phyloP scores from a whole-genome alignment of 37 sponge, comb jelly and placozoan species.

The Spongilla lacustris region DNA sequence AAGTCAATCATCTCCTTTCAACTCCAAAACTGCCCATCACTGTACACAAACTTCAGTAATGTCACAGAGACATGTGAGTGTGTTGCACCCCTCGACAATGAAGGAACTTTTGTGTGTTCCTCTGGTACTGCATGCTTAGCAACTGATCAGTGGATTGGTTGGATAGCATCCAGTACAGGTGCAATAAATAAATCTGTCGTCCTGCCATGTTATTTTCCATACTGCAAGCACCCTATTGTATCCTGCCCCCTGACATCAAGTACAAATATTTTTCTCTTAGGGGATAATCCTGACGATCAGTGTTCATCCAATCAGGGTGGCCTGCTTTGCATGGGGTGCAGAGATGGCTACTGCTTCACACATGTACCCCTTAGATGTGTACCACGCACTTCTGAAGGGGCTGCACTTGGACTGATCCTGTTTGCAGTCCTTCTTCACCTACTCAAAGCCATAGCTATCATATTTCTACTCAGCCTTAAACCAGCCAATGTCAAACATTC shows the following conservation, averaged over 20 bases:
- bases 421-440: not conserved
- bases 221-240: not conserved
- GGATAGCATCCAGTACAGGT: not conserved
- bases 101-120: not conserved
- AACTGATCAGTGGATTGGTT: not conserved
- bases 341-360: slow-evolving; percentile 2
- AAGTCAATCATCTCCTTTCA: not conserved
- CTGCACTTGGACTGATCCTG: not conserved
- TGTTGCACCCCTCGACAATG: not conserved
- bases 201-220: not conserved
- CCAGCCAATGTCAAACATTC: not conserved
- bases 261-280: not conserved
- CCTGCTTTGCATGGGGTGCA: slow-evolving; percentile 3
- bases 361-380: not conserved
- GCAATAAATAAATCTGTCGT: not conserved
- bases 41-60: not conserved
- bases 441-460: not conserved
- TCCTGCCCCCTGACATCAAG: not conserved
- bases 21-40: not conserved
- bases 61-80: not conserved
- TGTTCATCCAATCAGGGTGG: slow-evolving; percentile 7
- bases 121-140: slow-evolving; percentile 6
- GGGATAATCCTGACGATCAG: not conserved
- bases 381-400: not conserved
- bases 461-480: not conserved